A percentile compares a stretch with the other conserved stretches of the same genome.
Evolutionary conservation across 1,140 invertebrate species (phyloP).

Genomic region (Hypsibius dujardini): DNA sequence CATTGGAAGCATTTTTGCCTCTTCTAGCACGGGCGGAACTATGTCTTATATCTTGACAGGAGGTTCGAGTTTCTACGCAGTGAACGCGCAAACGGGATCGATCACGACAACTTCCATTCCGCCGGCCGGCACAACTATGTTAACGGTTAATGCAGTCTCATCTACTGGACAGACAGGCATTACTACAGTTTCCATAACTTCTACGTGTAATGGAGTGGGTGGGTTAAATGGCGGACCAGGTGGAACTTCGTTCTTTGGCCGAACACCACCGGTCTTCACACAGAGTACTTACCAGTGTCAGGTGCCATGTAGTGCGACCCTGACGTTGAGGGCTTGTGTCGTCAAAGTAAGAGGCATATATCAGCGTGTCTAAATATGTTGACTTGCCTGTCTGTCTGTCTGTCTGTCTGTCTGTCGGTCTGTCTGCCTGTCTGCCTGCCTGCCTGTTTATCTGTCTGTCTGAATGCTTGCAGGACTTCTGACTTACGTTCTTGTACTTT

Average conservation of each 20-base stretch:
- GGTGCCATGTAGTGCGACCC: not conserved
- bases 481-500: not conserved
- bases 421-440: too few relatives aligned
- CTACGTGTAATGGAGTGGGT: not conserved
- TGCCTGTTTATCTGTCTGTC: too few relatives aligned
- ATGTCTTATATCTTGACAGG: not conserved
- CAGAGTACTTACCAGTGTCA: not conserved
- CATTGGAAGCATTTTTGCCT: not conserved
- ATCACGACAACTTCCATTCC: not conserved
- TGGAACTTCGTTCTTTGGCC: not conserved
- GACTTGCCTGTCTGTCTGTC: too few relatives aligned
- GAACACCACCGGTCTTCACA: not conserved
- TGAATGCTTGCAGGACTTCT: not conserved
- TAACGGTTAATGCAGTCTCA: not conserved
- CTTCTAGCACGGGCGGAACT: not conserved
- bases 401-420: too few relatives aligned
- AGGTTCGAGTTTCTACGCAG: not conserved
- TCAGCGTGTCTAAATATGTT: too few relatives aligned
- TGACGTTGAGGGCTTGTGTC: not conserved
- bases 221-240: not conserved
- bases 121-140: not conserved
- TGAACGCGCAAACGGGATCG: not conserved
- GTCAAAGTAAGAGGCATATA: not conserved
- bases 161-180: not conserved
- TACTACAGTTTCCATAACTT: not conserved